Evolutionary conservation across 2,113 vertebrate genomes (phyloP), one percentile per base, ranked within the genome.

Genomic region (Hippolais icterina): DNA sequence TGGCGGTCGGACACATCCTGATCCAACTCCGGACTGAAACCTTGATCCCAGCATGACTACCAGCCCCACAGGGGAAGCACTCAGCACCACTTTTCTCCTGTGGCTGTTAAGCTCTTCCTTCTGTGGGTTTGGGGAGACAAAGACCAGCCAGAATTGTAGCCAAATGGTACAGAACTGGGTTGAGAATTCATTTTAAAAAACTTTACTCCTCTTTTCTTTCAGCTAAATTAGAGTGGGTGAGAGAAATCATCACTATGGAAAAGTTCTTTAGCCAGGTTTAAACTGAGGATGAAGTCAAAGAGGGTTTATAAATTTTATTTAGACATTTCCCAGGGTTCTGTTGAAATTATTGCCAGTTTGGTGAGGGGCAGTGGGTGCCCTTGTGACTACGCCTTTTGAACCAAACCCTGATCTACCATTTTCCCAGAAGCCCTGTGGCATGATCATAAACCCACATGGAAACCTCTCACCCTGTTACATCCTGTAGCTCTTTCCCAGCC

Each of bases 401-500:
- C 50, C 33, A 64, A 87, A 41, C n/a, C 28, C 22, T 2, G 2
- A 20, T 50, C 33, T 64, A 1, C 53, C 39, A 37, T 76, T 87
- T 88, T 53, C 35, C 37, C 83, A 56, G 42, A 72, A 92, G 20
- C 29, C n/a, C 59, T 65, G 33, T 0, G 2, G 41, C 20, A n/a
- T 29, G 41, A 53, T 33, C 77, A 41, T 64, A 93, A 89, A 89
- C 31, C 61, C 21, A 1, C 57, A 56, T 46, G 53, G 78, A 68
- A 93, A 44, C 2, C 44, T 75, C 70, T 68, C 7, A 1, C 49
- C 53, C 74, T 28, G 6, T 53, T 77, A 63, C 13, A 35, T 86
- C 69, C 79, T 56, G 56, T 50, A 83, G 75, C 42, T 87, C 82
- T 72, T 93, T 90, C 79, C 87, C 90, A 88, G 70, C 72, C 42